These are phyloP conservation scores for Trachelus troglodyta DNA, from an alignment of 2,888 invertebrate genomes.

Conservation along the genomic window DNA sequence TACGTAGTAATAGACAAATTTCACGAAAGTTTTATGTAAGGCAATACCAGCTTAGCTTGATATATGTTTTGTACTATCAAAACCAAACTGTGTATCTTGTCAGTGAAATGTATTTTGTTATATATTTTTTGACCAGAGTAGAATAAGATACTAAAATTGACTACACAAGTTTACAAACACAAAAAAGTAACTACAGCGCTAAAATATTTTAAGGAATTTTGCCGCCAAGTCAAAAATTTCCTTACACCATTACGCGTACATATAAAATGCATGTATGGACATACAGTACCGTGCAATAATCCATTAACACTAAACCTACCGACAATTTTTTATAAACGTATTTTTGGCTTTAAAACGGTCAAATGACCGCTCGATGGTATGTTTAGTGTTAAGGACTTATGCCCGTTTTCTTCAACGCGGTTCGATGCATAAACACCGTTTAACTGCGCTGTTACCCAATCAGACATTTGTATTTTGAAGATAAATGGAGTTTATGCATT, in stretches of 20 bases:
- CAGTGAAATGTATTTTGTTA: conserved; percentile 10
- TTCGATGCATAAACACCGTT: no score
- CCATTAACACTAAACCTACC: no score
- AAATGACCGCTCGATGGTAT: no score
- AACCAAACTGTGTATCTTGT: neutral
- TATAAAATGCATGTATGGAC: neutral
- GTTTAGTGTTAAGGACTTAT: no score
- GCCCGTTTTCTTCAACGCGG: no score
- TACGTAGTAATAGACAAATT: neutral
- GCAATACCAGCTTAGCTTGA: neutral
- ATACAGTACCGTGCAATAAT: neutral
- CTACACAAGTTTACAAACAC: neutral
- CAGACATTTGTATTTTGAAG: no score
- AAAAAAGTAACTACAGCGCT: conserved; percentile 1
- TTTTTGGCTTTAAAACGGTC: no score
- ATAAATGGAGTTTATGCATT: no score
- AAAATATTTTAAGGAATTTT: conserved; percentile 1
- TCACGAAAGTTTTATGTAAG: neutral
- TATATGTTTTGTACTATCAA: neutral
- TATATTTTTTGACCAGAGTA: conserved; percentile 5
- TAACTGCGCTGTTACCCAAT: no score
- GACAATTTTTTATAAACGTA: no score
- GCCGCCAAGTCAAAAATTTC: neutral
- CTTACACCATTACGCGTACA: neutral
- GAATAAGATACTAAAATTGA: neutral